These are phyloP conservation scores for Penelope pileata DNA, from an alignment of 2,113 vertebrate genomes.

Conservation along the genomic window DNA sequence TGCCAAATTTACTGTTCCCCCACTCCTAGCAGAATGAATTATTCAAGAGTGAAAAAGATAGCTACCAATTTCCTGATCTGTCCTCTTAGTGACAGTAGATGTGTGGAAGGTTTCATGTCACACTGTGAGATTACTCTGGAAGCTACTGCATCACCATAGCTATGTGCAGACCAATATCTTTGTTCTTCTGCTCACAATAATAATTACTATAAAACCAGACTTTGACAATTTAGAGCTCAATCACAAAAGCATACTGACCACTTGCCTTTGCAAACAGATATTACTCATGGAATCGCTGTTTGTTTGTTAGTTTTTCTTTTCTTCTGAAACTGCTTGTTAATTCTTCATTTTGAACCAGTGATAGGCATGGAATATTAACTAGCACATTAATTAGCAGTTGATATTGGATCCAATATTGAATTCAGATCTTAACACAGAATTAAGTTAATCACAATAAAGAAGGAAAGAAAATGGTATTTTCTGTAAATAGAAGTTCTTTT, in stretches of 20 bases:
- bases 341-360: background rate
- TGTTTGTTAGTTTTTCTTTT: background rate
- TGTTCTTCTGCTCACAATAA: background rate
- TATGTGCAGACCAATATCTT: background rate
- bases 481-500: background rate
- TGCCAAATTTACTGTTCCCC: background rate
- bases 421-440: background rate
- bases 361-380: background rate
- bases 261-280: background rate
- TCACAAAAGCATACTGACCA: background rate
- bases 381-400: background rate
- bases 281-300: background rate
- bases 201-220: background rate
- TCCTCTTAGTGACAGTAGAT: background rate
- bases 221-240: rapidly evolving
- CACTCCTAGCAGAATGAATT: background rate
- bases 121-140: rapidly evolving
- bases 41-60: background rate
- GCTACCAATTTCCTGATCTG: background rate
- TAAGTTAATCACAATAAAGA: background rate
- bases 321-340: background rate
- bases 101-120: background rate
- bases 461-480: background rate
- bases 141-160: background rate
- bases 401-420: background rate